These are phyloP conservation scores for Odontamblyopus rebecca DNA, from an alignment of 2,797 vertebrate species.

Conservation along the genomic window DNA sequence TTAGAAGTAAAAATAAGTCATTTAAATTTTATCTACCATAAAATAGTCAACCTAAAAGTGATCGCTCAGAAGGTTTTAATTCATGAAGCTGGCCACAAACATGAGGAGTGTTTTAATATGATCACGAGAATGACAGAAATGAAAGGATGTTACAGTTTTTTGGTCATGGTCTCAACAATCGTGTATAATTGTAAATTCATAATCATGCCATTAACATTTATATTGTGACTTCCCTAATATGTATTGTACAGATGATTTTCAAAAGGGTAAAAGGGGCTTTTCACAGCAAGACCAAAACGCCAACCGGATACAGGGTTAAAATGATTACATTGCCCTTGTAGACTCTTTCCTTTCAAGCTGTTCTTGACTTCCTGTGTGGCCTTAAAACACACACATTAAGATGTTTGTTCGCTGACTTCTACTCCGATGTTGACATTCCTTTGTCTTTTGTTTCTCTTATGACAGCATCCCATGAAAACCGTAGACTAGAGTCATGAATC, in stretches of 20 bases:
- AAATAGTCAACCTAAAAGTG: no score
- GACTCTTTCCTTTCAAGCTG: slow-evolving; percentile 47
- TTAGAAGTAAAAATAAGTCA: no score
- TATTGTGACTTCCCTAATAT: background rate
- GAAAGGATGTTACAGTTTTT: background rate
- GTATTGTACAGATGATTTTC: background rate
- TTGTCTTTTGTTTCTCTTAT: slow-evolving; percentile 46
- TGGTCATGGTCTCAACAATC: background rate
- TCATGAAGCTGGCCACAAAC: no score
- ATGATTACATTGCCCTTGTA: slow-evolving; percentile 50
- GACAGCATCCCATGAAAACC: slow-evolving; percentile 37
- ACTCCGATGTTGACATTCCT: slow-evolving; percentile 49
- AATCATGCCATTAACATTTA: no score
- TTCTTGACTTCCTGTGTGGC: slow-evolving; percentile 49
- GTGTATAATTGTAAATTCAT: background rate
- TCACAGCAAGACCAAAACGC: slow-evolving; percentile 15
- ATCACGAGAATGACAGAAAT: background rate
- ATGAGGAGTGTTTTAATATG: background rate
- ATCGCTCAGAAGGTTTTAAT: no score
- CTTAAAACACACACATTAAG: slow-evolving; percentile 26
- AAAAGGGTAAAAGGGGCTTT: background rate
- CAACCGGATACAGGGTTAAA: slow-evolving; percentile 53
- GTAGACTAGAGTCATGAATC: background rate
- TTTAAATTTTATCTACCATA: no score
- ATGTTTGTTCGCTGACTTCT: slow-evolving; percentile 35